Evolutionary conservation across 2,797 vertebrate species (phyloP), one percentile per base, ranked within the genome.

Genomic region (Clarias laeviceps): DNA sequence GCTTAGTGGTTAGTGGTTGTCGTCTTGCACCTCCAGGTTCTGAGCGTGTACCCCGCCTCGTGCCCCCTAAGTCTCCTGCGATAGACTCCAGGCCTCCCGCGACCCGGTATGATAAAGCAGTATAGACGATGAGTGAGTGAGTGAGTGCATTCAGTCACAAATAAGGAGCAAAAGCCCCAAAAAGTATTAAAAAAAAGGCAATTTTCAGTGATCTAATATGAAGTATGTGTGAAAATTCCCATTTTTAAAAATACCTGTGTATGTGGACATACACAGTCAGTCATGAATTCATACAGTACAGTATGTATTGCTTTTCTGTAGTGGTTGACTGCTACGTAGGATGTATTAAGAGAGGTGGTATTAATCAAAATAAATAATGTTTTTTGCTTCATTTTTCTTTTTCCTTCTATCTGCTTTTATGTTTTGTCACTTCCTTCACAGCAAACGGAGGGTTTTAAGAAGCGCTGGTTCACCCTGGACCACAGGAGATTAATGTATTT

Each of bases 391-490:
- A 12, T 73, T 17, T 68, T 8, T 62, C 22, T 59, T 54, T 11
- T 24, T 14, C 15, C 45, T 3, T 32, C 29, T 56, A 17, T 57
- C 54, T 65, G 12, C 72, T 11, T 61, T 24, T 84, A 57, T 80
- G 0, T 56, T 64, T 11, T 62, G 24, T 85, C 72, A 87, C 15
- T 69, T 54, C 72, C 87, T 3, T 24, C n/a, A 1, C 90, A 98
- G 97, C 96, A 97, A 90, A 97, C 91, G 1, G 97, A 97, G 88
- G 95, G 96, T 45, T 97, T 97, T 88, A 97, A 97, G 94, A 98
- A 96, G 87, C 96, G 97, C 86, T 98, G 97, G 97, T 97, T 98
- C 91, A 97, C 97, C 0, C 92, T 98, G 85, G 97, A 97, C 93
- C 96, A 96, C 86, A 94, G 97, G 82, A 94, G 97, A 50, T 95